Conservation (phyloP, 2,113 vertebrate genomes). For the Crotophaga sulcirostris region DNA sequence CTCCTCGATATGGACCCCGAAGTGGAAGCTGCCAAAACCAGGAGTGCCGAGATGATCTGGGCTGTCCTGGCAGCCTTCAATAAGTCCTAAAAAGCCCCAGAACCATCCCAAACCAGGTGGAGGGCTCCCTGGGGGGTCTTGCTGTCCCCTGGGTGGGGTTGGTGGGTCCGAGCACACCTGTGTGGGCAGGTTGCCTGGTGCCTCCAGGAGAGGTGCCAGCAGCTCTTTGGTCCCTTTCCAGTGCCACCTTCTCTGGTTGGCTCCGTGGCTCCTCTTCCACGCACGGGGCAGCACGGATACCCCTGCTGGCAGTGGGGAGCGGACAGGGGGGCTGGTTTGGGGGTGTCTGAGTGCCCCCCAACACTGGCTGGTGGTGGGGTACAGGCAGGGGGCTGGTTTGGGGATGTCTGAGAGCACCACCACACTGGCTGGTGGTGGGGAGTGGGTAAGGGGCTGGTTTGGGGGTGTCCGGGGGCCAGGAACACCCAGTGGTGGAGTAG, state of each 20-base stretch:
- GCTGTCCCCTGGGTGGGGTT: neutral
- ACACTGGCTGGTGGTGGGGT: no score
- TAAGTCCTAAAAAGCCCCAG: constrained; percentile 66
- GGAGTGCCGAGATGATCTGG: constrained; percentile 83
- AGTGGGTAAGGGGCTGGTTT: no score
- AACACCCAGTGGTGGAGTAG: no score
- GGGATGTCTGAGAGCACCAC: no score
- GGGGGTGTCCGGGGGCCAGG: no score
- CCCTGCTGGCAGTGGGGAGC: no score
- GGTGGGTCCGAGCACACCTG: neutral
- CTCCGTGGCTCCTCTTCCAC: accelerated
- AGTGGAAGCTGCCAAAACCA: constrained; percentile 73
- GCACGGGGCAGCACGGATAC: accelerated
- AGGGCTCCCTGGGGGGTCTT: neutral
- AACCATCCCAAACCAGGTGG: neutral
- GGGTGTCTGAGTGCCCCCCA: no score
- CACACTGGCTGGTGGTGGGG: no score
- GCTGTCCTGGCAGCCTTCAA: constrained; percentile 85
- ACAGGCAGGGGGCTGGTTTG: no score
- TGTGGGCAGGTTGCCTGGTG: accelerated
- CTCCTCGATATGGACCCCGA: constrained; percentile 82
- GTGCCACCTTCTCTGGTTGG: accelerated
- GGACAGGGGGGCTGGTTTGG: no score
- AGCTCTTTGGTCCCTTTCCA: neutral
- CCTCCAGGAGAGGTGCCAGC: neutral